These are phyloP conservation scores for Drosophila ohnishii DNA, from an alignment of 1,140 invertebrate species.

Conservation along the genomic window DNA sequence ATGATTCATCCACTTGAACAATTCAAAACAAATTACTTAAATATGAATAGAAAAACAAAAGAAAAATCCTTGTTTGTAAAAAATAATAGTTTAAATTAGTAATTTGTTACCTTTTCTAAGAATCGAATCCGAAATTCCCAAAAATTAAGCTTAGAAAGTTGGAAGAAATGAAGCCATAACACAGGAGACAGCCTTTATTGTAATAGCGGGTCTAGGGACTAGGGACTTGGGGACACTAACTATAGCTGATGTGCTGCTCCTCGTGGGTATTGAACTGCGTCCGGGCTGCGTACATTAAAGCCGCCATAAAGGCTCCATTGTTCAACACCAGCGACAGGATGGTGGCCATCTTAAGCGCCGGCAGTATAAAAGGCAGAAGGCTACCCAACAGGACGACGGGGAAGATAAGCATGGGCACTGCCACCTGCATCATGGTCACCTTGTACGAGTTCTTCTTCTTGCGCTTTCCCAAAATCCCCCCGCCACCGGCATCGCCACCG, in stretches of 20 bases:
- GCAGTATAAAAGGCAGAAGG: conserved; percentile 74
- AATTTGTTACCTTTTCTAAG: background rate
- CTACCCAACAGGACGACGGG: conserved; percentile 75
- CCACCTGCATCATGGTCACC: conserved; percentile 74
- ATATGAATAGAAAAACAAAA: background rate
- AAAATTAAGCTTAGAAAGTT: background rate
- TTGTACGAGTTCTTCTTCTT: conserved; percentile 70
- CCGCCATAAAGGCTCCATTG: conserved; percentile 79
- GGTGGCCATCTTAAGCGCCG: conserved; percentile 81
- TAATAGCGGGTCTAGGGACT: background rate
- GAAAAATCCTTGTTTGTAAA: background rate
- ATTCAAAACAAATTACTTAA: background rate
- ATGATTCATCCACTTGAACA: background rate
- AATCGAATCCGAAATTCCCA: background rate
- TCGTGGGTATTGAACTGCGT: conserved; percentile 67
- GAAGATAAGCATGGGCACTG: conserved; percentile 77
- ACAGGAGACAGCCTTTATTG: conserved; percentile 60
- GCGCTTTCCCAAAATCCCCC: conserved; percentile 40
- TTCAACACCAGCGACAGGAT: conserved; percentile 78
- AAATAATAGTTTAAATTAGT: background rate
- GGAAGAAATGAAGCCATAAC: conserved; percentile 25
- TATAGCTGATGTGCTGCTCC: conserved; percentile 69
- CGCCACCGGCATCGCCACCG: conserved; percentile 35
- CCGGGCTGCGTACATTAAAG: conserved; percentile 70
- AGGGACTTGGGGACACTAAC: conserved; percentile 27